phyloP scores from a whole-genome alignment of 2,888 invertebrate species.

The Leptopilina myrica region DNA sequence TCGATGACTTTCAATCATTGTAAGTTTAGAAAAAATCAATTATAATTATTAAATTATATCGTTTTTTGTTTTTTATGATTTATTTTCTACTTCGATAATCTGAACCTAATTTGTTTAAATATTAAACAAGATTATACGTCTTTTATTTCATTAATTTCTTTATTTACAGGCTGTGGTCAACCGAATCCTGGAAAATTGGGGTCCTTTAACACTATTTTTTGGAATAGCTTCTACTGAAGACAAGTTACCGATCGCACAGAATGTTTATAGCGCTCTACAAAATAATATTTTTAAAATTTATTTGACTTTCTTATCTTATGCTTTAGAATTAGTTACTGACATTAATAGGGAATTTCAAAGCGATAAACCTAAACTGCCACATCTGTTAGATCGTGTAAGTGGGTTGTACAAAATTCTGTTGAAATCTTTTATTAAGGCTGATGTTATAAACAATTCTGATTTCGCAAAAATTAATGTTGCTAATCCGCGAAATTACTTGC shows the following conservation, averaged over 20 bases:
- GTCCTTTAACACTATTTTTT: not conserved
- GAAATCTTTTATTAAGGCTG: too few species aligned
- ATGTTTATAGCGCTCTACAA: not conserved
- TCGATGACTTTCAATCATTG: not conserved
- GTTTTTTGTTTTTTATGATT: not conserved
- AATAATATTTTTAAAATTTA: not conserved
- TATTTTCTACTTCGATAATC: not conserved
- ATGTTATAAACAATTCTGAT: too few species aligned
- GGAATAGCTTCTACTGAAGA: not conserved
- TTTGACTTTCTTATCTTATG: too few species aligned
- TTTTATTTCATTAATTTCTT: not conserved
- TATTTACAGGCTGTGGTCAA: not conserved
- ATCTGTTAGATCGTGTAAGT: too few species aligned
- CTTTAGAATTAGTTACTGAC: too few species aligned
- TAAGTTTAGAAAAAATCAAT: not conserved
- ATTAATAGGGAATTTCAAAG: too few species aligned
- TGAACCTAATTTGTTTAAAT: not conserved
- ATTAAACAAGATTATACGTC: not conserved
- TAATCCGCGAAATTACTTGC: too few species aligned
- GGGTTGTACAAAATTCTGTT: too few species aligned
- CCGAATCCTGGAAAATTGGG: not conserved
- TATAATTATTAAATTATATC: not conserved
- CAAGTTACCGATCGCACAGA: not conserved
- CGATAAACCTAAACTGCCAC: too few species aligned
- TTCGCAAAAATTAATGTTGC: too few species aligned